phyloP scores from a whole-genome alignment of 2,113 vertebrate species.

The Marcusenius ussheri region DNA sequence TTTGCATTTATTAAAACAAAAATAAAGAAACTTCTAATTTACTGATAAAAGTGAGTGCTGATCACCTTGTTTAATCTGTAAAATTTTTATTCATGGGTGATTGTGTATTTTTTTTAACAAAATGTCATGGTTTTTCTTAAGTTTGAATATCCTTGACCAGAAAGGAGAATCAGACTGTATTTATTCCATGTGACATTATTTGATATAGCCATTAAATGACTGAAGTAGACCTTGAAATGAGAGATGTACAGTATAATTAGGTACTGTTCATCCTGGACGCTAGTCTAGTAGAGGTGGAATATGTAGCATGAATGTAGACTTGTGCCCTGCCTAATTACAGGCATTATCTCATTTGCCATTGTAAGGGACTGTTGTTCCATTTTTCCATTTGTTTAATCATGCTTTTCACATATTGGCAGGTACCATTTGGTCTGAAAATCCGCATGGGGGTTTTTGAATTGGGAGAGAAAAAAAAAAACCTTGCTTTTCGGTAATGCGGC shows the following conservation, averaged over 20 bases:
- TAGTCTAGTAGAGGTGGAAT: constrained; percentile 52
- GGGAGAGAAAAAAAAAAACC: constrained; percentile 57
- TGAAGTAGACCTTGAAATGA: constrained; percentile 23
- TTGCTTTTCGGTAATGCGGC: constrained; percentile 79
- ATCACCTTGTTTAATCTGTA: neutral
- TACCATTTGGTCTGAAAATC: constrained; percentile 78
- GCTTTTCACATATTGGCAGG: constrained; percentile 90
- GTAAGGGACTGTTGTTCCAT: constrained; percentile 82
- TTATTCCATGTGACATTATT: neutral
- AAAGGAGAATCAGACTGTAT: neutral
- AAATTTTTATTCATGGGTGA: neutral
- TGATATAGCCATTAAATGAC: neutral
- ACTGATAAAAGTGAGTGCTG: neutral
- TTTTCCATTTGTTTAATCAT: constrained; percentile 97
- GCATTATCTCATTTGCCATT: constrained; percentile 84
- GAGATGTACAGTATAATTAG: constrained; percentile 48
- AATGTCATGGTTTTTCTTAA: neutral
- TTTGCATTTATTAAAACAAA: neutral
- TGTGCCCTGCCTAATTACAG: constrained; percentile 78
- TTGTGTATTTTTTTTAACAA: neutral
- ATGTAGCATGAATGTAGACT: constrained; percentile 69
- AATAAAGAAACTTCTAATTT: neutral
- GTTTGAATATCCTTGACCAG: neutral
- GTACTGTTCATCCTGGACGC: constrained; percentile 46
- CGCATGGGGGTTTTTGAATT: constrained; percentile 62